Evolutionary conservation across 2,113 vertebrate genomes (phyloP).

Genomic region (Procavia capensis): DNA sequence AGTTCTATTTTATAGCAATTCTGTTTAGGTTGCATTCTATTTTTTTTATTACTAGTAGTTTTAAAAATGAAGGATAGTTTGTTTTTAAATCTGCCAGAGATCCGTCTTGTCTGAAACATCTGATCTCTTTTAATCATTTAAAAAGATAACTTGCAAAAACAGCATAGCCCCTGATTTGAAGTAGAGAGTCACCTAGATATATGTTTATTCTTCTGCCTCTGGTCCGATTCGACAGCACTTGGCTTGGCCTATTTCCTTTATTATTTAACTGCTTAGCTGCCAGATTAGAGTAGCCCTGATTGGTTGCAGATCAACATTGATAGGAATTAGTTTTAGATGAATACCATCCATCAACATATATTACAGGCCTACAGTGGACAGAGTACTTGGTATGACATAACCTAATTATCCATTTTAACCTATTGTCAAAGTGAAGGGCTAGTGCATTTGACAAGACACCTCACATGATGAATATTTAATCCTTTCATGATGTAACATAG

Average conservation of each 20-base stretch:
- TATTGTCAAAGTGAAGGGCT: neutral
- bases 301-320: neutral
- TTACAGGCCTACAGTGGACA: neutral
- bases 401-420: neutral
- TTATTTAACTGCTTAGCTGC: neutral
- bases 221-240: too few species aligned
- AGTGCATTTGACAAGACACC: neutral
- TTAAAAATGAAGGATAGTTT: neutral
- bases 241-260: neutral
- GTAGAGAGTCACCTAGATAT: neutral
- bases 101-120: neutral
- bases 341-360: neutral
- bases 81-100: neutral
- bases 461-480: neutral
- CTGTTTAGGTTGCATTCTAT: neutral
- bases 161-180: neutral
- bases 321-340: neutral
- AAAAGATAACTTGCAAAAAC: constrained; percentile 30
- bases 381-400: neutral
- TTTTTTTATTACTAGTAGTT: neutral
- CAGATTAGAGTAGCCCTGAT: neutral
- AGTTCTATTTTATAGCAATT: neutral
- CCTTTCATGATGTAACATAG: neutral
- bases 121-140: neutral
- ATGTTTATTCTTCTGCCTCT: constrained; percentile 15